Evolutionary conservation across 2,113 vertebrate genomes (phyloP).

Genomic region (Burhinus bistriatus): DNA sequence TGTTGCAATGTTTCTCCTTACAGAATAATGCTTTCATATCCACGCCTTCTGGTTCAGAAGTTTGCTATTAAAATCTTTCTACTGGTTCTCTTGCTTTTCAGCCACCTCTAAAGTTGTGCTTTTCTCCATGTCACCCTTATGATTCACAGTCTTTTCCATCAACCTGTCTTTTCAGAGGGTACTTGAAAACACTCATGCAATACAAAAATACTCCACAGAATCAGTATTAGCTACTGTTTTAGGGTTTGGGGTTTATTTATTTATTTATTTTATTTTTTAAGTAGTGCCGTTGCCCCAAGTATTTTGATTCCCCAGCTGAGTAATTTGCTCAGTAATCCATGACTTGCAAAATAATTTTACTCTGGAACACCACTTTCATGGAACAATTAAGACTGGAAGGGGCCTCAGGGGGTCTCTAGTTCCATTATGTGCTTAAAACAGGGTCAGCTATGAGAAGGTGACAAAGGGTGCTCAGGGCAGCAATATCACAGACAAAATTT

Average conservation of each 20-base stretch:
- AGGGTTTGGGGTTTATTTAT: neutral
- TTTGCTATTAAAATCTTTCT: neutral
- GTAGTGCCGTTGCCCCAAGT: neutral
- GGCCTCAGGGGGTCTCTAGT: neutral
- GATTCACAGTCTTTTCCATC: neutral
- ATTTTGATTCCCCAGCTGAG: neutral
- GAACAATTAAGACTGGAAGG: neutral
- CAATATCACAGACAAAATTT: neutral
- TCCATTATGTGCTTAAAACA: neutral
- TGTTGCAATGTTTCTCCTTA: constrained; percentile 3
- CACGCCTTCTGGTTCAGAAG: neutral
- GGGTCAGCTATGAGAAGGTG: neutral
- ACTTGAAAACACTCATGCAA: neutral
- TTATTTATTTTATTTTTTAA: neutral
- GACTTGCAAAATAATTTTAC: neutral
- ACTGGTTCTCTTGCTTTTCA: neutral
- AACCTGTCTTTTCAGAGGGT: neutral
- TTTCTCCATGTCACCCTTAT: neutral
- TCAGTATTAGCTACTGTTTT: neutral
- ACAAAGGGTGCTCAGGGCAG: neutral
- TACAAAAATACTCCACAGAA: neutral
- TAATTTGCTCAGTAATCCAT: neutral
- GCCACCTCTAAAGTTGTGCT: neutral
- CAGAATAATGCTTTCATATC: neutral
- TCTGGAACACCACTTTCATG: neutral